Percentiles rank a stretch among this genome's conserved stretches.
Evolutionary conservation across 2,888 invertebrate genomes (phyloP).

Genomic region (Agonopterix subpropinquella): DNA sequence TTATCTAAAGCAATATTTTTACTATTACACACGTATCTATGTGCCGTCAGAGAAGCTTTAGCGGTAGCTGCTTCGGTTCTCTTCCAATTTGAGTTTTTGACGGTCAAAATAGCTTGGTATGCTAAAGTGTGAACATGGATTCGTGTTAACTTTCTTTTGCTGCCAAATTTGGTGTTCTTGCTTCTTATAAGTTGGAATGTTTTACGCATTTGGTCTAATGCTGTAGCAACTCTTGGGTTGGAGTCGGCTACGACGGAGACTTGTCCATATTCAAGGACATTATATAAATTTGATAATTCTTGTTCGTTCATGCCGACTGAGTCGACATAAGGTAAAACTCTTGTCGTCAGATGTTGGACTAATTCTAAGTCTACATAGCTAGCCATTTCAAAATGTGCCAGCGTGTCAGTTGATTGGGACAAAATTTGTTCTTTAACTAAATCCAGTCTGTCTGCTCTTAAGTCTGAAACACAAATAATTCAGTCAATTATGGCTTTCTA

Average conservation of each 20-base stretch:
- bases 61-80: slow-evolving; percentile 87
- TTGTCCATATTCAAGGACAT: slow-evolving; percentile 80
- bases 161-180: slow-evolving; percentile 50
- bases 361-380: slow-evolving; percentile 85
- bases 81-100: slow-evolving; percentile 82
- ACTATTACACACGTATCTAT: slow-evolving; percentile 87
- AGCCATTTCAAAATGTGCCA: slow-evolving; percentile 91
- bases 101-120: slow-evolving; percentile 88
- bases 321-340: slow-evolving; percentile 84
- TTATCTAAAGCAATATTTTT: slow-evolving; percentile 69
- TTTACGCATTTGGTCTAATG: slow-evolving; percentile 87
- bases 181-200: slow-evolving; percentile 74
- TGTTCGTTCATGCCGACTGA: slow-evolving; percentile 94
- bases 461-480: slow-evolving; percentile 61
- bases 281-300: slow-evolving; percentile 85
- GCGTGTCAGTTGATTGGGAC: slow-evolving; percentile 73
- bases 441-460: slow-evolving; percentile 77
- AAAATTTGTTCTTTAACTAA: slow-evolving; percentile 81
- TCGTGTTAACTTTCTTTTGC: slow-evolving; percentile 79
- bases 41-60: slow-evolving; percentile 88
- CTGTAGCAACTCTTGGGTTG: slow-evolving; percentile 85
- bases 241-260: slow-evolving; percentile 85
- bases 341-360: slow-evolving; percentile 78
- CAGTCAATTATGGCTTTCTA: too few relatives aligned
- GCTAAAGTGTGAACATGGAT: slow-evolving; percentile 91